These are phyloP conservation scores for Labeo catla DNA, from an alignment of 2,113 vertebrate species.

Conservation along the genomic window DNA sequence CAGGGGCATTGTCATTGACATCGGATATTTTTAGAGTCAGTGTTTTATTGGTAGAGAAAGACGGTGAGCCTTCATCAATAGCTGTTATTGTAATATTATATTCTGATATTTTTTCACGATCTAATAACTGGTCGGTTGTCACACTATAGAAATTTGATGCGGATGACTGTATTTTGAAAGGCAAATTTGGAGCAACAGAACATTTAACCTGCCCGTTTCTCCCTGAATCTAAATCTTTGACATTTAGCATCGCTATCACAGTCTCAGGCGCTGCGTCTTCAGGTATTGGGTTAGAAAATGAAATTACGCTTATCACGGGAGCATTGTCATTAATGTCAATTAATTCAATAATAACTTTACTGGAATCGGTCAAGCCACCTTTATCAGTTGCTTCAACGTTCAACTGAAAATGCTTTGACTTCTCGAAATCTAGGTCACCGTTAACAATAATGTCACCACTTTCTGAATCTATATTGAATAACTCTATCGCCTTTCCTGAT, in stretches of 20 bases:
- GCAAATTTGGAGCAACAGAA: slow-evolving; percentile 38
- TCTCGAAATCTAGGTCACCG: slow-evolving; percentile 12
- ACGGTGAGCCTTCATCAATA: slow-evolving; percentile 52
- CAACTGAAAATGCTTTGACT: not conserved
- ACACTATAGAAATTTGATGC: slow-evolving; percentile 60
- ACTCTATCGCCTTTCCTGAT: not conserved
- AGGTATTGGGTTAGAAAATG: slow-evolving; percentile 49
- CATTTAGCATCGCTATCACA: slow-evolving; percentile 57
- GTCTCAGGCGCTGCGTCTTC: slow-evolving; percentile 55
- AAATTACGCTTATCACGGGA: slow-evolving; percentile 63
- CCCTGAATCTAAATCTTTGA: slow-evolving; percentile 61
- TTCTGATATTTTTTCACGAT: slow-evolving; percentile 54
- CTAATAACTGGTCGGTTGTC: slow-evolving; percentile 51
- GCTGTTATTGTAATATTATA: slow-evolving; percentile 60
- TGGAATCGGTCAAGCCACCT: slow-evolving; percentile 5
- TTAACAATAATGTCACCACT: not conserved
- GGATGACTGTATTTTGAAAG: slow-evolving; percentile 54
- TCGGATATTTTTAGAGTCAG: slow-evolving; percentile 49
- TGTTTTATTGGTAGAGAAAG: slow-evolving; percentile 44
- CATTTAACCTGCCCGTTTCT: slow-evolving; percentile 58
- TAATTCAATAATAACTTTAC: slow-evolving; percentile 6
- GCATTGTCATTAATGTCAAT: slow-evolving; percentile 76
- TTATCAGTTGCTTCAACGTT: not conserved
- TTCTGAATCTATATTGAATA: not conserved
- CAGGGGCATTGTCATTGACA: slow-evolving; percentile 58